Percentiles rank a stretch among this genome's conserved stretches.
Conservation (phyloP, 2,888 invertebrate genomes). For the Muschampia plurimacula region DNA sequence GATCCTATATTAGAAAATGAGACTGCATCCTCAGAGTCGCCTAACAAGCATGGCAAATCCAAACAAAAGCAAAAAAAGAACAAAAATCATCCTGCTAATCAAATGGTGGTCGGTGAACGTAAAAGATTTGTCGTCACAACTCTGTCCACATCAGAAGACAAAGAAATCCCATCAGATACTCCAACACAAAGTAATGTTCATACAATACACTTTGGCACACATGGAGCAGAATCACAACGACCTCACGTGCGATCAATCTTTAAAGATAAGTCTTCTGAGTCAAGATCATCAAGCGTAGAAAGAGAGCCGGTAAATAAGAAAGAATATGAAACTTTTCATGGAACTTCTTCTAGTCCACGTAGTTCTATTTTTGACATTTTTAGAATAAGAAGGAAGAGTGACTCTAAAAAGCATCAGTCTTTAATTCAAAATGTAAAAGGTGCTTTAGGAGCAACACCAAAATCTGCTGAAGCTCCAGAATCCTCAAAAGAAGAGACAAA, state of each 20-base stretch:
- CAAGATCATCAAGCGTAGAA: slow-evolving; percentile 74
- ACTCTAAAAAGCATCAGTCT: slow-evolving; percentile 73
- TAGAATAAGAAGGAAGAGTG: slow-evolving; percentile 79
- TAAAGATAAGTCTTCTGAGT: slow-evolving; percentile 69
- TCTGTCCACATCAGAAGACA: slow-evolving; percentile 67
- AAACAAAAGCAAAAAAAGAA: slow-evolving; percentile 79
- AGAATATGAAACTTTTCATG: slow-evolving; percentile 82
- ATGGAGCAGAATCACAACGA: slow-evolving; percentile 77
- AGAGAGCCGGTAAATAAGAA: slow-evolving; percentile 68
- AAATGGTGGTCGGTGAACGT: slow-evolving; percentile 77
- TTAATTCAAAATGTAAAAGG: slow-evolving; percentile 64
- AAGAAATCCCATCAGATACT: slow-evolving; percentile 63
- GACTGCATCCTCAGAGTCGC: slow-evolving; percentile 71
- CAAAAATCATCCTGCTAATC: slow-evolving; percentile 64
- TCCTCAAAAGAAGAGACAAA: slow-evolving; percentile 64
- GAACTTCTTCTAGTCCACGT: slow-evolving; percentile 80
- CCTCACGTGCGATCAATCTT: slow-evolving; percentile 79
- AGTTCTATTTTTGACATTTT: slow-evolving; percentile 83
- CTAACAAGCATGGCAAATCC: slow-evolving; percentile 72
- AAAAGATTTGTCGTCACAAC: slow-evolving; percentile 79
- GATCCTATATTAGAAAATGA: slow-evolving; percentile 84
- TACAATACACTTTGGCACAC: slow-evolving; percentile 81
- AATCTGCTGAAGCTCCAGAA: slow-evolving; percentile 71
- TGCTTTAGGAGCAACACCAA: slow-evolving; percentile 55
- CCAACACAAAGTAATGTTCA: slow-evolving; percentile 73